Evolutionary conservation across 1,140 invertebrate genomes (phyloP).

Genomic region (Calliopsis andreniformis): DNA sequence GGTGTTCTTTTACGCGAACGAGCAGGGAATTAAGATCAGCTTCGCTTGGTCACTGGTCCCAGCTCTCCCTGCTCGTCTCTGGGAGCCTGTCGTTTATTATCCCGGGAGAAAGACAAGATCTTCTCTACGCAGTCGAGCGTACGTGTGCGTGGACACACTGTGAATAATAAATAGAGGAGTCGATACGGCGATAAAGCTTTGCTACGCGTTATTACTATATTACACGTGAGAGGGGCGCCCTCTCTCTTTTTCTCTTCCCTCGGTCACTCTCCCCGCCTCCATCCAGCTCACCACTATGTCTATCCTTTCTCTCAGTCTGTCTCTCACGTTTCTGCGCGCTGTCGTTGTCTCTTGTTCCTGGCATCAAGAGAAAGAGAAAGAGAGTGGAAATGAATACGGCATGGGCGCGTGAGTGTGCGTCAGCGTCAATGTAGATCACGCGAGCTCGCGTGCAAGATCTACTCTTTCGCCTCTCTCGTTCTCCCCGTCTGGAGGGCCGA

Average conservation of each 20-base stretch:
- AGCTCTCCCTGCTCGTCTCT: neutral
- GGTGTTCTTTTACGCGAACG: neutral
- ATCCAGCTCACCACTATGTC: no score
- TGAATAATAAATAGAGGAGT: slow-evolving; percentile 71
- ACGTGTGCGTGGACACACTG: slow-evolving; percentile 54
- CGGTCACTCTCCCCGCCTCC: neutral
- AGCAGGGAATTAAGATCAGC: neutral
- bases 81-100: neutral
- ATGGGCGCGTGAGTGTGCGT: slow-evolving; percentile 31
- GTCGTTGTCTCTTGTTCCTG: slow-evolving; percentile 2
- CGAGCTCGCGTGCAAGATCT: slow-evolving; percentile 73
- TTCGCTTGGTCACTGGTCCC: neutral
- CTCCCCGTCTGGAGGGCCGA: slow-evolving; percentile 8
- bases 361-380: neutral
- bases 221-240: slow-evolving; percentile 62
- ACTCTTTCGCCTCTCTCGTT: slow-evolving; percentile 35
- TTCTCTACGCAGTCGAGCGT: neutral
- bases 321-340: neutral
- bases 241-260: neutral
- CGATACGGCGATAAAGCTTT: slow-evolving; percentile 66
- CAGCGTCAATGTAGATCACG: slow-evolving; percentile 67
- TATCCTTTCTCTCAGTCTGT: neutral
- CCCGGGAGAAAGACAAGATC: slow-evolving; percentile 4
- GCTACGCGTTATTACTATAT: slow-evolving; percentile 73
- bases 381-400: slow-evolving; percentile 29